Conservation (phyloP, 2,113 vertebrate species). For the Blennius ocellaris region DNA sequence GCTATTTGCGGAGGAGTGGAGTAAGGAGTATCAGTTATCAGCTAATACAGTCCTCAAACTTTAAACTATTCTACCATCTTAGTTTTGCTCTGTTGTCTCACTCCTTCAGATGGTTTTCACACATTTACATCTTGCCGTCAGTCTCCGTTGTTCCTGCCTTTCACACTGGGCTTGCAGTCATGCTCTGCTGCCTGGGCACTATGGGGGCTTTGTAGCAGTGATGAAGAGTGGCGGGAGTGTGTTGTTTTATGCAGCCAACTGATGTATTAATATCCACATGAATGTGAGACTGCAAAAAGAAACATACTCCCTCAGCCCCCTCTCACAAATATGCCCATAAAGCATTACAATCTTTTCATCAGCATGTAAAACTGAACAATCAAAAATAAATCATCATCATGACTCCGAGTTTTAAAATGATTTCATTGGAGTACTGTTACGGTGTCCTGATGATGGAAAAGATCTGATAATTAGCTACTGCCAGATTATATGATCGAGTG, state of each 20-base stretch:
- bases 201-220: slow-evolving; percentile 68
- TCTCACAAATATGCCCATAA: background rate
- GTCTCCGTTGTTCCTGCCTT: slow-evolving; percentile 27
- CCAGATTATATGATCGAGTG: slow-evolving; percentile 19
- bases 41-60: slow-evolving; percentile 56
- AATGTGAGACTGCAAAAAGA: slow-evolving; percentile 14
- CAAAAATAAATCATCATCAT: slow-evolving; percentile 12
- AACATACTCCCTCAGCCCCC: background rate
- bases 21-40: slow-evolving; percentile 48
- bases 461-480: slow-evolving; percentile 38
- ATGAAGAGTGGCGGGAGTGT: slow-evolving; percentile 51
- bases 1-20: slow-evolving; percentile 33
- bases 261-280: slow-evolving; percentile 54
- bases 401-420: background rate
- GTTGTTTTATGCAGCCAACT: slow-evolving; percentile 33
- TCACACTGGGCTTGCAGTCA: slow-evolving; percentile 67
- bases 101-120: slow-evolving; percentile 56
- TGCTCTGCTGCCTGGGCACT: slow-evolving; percentile 71
- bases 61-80: slow-evolving; percentile 54
- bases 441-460: background rate
- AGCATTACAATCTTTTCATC: background rate
- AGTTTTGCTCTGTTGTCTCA: slow-evolving; percentile 48
- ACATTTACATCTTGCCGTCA: slow-evolving; percentile 28
- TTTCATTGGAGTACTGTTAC: background rate
- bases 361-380: background rate